Base-by-base conservation (phyloP, 2,888 invertebrate genomes). In the Drosophila demipolita region DNA sequence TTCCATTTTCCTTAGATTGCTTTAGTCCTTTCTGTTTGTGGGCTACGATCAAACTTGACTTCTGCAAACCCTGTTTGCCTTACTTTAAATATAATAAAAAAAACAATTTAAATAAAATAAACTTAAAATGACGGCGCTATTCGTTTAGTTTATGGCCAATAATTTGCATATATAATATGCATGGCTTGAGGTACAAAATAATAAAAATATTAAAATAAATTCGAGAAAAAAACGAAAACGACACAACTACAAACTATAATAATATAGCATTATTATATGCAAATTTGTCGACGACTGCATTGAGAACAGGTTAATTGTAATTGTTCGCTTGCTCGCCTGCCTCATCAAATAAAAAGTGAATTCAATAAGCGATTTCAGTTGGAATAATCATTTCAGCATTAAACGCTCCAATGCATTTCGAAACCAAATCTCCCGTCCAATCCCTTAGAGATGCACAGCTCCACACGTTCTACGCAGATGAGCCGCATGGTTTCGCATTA, bases 321-420 rank as follows among this genome's bases (percentile, higher is more conserved):
- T 66, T 55, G 38, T 26, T 66, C 12, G 17, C 76, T 70, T 71
- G 55, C 48, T 53, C 62, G 42, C 32, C 29, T 11, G 63, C 5
- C n/a, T 36, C 20, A 45, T 45, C 8, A 45, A 20, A 45, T 15
- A 55, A 68, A 52, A 65, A 71, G 60, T 55, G 66, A 64, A 82
- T 75, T 59, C 69, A 69, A 64, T 42, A 59, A 50, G 40, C 49
- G 33, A 49, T 55, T 65, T 50, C 17, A 23, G 45, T 59, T 59
- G 36, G 55, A 42, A 45, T 42, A 59, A 55, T 55, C 23, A 20
- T 48, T 42, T 49, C 26, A 60, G 53, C 52, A 67, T 63, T 72
- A 49, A 83, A 75, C 71, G 81, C 82, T 57, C 53, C 55, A 82
- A 60, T 68, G 87, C 76, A 57, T 64, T 72, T 52, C 26, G 40